Evolutionary conservation across 2,888 invertebrate genomes (phyloP).

Genomic region (Escarpia spicata): DNA sequence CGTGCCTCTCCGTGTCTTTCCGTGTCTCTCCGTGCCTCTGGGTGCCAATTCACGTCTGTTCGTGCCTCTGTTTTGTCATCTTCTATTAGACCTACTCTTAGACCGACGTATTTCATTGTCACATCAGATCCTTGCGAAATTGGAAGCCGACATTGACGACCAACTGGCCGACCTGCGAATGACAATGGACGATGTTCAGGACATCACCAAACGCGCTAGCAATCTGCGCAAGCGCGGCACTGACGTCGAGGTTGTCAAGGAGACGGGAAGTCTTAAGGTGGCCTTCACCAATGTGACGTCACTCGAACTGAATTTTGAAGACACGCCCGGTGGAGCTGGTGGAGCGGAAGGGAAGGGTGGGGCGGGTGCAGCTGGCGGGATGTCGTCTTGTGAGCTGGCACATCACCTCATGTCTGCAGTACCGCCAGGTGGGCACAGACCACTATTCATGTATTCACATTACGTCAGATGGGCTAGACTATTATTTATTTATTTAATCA

Average conservation of each 20-base stretch:
- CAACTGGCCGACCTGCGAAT: not conserved
- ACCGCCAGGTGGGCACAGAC: not conserved
- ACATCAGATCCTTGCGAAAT: not conserved
- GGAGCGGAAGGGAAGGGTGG: not conserved
- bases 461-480: too few relatives aligned
- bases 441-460: not conserved
- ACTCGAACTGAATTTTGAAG: not conserved
- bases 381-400: not conserved
- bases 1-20: too few relatives aligned
- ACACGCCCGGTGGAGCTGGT: not conserved
- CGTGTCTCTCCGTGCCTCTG: too few relatives aligned
- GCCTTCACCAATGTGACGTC: conserved; percentile 3
- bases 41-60: too few relatives aligned
- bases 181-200: not conserved
- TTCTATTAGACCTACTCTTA: not conserved
- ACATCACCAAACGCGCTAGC: not conserved
- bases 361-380: not conserved
- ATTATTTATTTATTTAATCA: too few relatives aligned
- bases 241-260: not conserved
- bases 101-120: not conserved
- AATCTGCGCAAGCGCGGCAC: not conserved
- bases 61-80: not conserved
- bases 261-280: not conserved
- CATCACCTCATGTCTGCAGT: not conserved
- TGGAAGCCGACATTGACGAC: not conserved